Evolutionary conservation across 2,797 vertebrate genomes (phyloP), one percentile per base, ranked within the genome.

Genomic region (Gobionotothen gibberifrons): DNA sequence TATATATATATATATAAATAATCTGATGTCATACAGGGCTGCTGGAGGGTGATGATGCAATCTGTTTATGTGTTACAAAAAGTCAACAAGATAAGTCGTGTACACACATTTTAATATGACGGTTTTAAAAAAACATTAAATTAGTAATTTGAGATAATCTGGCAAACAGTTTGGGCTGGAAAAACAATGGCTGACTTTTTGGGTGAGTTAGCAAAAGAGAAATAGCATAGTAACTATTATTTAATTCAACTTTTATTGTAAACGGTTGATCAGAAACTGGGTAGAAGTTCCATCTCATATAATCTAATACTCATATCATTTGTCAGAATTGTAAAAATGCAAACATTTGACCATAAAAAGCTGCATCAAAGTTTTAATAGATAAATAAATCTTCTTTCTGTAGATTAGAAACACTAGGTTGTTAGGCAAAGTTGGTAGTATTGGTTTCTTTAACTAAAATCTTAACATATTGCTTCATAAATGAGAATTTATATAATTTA

Each of bases 381-480:
- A 66, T 39, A 26, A 17, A 75, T 67, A 19, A 65, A 51, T 70
- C 56, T 26, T 82, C 81, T 89, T 82, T 85, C 71, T 74, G 74
- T 90, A 89, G 83, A 56, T 71, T 92, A 88, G 90, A 84, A 83
- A 84, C 72, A 56, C 77, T 91, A 74, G 39, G 64, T 88, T 84
- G 63, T 74, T 88, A 89, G 85, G 66, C 74, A 72, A 74, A 44
- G 73, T 90, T 83, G 83, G 32, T 87, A 90, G 83, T 71, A 43
- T 69, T 90, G 86, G 85, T 87, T 90, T 89, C 79, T 89, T 92
- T 59, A 88, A 90, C 79, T 87, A 72, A 88, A 84, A 72, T 90
- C 87, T 92, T 86, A 89, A 90, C 79, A 88, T 79, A 86, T 87
- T 78, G 46, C 82, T 90, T 87, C 85, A 83, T 71, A 85, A 80